Conservation (phyloP, 2,888 invertebrate genomes). For the Petrolisthes manimaculis region DNA sequence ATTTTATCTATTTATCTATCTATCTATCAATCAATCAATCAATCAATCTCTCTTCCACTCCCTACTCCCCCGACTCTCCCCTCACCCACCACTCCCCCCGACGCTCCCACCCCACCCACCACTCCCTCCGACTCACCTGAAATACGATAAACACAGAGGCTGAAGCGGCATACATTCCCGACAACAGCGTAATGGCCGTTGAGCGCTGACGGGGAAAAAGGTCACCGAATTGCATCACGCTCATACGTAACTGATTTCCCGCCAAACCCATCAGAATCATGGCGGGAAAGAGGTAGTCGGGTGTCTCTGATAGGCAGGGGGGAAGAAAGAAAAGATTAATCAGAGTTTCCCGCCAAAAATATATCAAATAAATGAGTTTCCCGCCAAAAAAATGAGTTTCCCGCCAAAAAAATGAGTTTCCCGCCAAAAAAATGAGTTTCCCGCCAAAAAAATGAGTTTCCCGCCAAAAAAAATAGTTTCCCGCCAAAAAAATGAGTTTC, state of each 20-base stretch:
- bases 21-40: neutral
- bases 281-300: constrained; percentile 44
- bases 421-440: no score
- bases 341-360: no score
- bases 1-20: neutral
- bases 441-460: no score
- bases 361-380: no score
- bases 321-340: neutral
- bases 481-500: no score
- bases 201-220: constrained; percentile 55
- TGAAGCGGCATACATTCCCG: constrained; percentile 62
- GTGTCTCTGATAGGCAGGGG: constrained; percentile 18
- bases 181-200: constrained; percentile 59
- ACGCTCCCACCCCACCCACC: neutral
- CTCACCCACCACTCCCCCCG: neutral
- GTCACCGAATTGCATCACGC: constrained; percentile 59
- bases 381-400: no score
- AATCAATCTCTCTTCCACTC: neutral
- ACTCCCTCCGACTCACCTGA: constrained; percentile 38
- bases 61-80: neutral
- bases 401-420: no score
- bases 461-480: no score
- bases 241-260: constrained; percentile 62
- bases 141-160: constrained; percentile 63
- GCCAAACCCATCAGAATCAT: constrained; percentile 61